Base-by-base conservation (phyloP, 2,888 invertebrate genomes). In the Ptychoptera albimana region DNA sequence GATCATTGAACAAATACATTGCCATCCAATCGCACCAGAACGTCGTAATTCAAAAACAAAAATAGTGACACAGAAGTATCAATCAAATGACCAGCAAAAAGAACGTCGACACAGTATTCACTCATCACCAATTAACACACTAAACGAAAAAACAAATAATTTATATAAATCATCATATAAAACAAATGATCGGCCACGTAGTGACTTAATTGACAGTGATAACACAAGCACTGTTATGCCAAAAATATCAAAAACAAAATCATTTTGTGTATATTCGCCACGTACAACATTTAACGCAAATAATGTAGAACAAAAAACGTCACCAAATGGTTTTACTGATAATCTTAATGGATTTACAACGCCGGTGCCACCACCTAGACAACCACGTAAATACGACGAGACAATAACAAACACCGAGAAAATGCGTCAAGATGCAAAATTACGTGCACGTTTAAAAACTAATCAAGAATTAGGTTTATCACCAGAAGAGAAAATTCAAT, bases 401-500 rank as follows among this genome's bases (percentile, higher is more conserved):
- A 31, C 43, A 15, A 12, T 45, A 11, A 40, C 43, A 4, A 59
- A 59, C 45, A 73, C 74, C 1, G 72, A 76, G 53, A 73, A 76
- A 57, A 64, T 77, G 40, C 74, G 75, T 47, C 72, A 74, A 48
- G 74, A 76, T 49, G 75, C 75, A 16, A 64, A 81, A 45, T 76
- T 75, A 14, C 67, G 78, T 41, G 78, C 79, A 8, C 69, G 77
- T 39, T 61, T 80, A 16, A 77, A 77, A 60, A 79, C 79, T 46
- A 82, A 84, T 56, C 77, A 79, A 50, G 82, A 84, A 55, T 60
- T 83, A 16, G 80, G 82, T 2, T 64, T 77, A n/a, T 79, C 76
- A 59, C 78, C 77, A 0, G 79, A 79, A 55, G 78, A 79, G 48
- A 77, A 73, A 54, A 64, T 78, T 45, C 66, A 67, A 48, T 62